Evolutionary conservation across 2,797 vertebrate species (phyloP), one percentile per base, ranked within the genome.

Genomic region (Poecilia wingei): DNA sequence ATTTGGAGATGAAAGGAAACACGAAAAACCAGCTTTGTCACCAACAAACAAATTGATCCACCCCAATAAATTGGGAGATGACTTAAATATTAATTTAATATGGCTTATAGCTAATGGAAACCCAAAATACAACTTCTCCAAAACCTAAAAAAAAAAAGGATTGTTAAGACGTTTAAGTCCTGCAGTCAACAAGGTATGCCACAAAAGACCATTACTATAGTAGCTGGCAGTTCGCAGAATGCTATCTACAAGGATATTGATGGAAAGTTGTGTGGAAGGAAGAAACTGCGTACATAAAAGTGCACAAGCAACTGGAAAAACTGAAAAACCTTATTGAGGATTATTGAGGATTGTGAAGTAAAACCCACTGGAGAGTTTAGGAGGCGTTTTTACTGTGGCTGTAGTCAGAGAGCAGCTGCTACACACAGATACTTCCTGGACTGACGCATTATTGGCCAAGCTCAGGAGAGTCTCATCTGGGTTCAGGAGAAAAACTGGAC

Each of bases 1-100:
- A 53, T 7, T 8, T 8, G 47, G 16, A 76, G 51, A 51, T 53
- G 12, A 76, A 75, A 61, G 16, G 20, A 57, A 59, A 28, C 1
- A 20, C 0, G 22, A 25, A 78, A 78, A 76, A 82, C 57, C 69
- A 79, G 79, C 77, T 84, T 36, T 66, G 61, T 85, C 84, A 78
- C 28, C 36, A 45, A 6, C 28, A 75, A 72, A 64, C 18, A 64
- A 6, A 8, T 33, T 16, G 59, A 14, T 33, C 28, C 31, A 64
- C 31, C 31, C 59, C 28, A 61, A 16, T 59, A 61, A 31, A 33
- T 31, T 61, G 57, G 28, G 2, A 61, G 31, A 61, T 28, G n/a
- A 61, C 57, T 61, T 13, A 16, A 61, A 61, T 31, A 9, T 28
- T 28, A 33, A 13, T 61, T 61, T 31, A 31, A 61, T 28, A 28